These are phyloP conservation scores for Parnassius mnemosyne DNA, from an alignment of 2,888 invertebrate species.

Conservation along the genomic window DNA sequence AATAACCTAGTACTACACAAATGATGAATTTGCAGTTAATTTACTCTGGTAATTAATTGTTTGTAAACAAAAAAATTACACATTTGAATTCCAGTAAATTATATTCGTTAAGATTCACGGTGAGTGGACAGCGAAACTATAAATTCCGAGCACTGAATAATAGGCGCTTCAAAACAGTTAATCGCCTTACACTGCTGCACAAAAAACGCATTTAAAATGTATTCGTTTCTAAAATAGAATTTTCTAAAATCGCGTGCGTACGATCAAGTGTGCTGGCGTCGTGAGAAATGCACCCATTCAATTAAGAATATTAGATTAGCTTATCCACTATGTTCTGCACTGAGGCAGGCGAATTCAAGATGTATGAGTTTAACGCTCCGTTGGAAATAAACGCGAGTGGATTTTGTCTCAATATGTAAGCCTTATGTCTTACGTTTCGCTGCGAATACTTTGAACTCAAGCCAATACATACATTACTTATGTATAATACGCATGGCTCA, in stretches of 20 bases:
- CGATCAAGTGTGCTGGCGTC: constrained; percentile 38
- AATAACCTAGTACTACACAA: too few species aligned
- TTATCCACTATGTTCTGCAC: constrained; percentile 40
- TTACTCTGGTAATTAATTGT: too few species aligned
- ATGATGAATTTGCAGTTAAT: too few species aligned
- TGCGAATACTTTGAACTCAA: not conserved
- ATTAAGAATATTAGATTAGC: constrained; percentile 59
- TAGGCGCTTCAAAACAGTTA: not conserved
- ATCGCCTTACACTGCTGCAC: not conserved
- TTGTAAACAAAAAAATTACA: too few species aligned
- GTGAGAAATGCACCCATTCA: constrained; percentile 62
- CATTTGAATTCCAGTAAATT: too few species aligned
- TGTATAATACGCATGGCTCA: too few species aligned
- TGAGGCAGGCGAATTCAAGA: constrained; percentile 39
- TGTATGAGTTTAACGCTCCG: constrained; percentile 50
- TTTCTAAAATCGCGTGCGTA: constrained; percentile 30
- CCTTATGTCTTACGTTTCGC: constrained; percentile 6
- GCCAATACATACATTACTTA: too few species aligned
- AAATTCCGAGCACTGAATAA: constrained; percentile 1
- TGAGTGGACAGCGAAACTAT: constrained; percentile 6
- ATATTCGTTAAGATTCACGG: not conserved
- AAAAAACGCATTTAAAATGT: constrained; percentile 11
- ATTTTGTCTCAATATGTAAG: constrained; percentile 35
- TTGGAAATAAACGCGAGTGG: constrained; percentile 41
- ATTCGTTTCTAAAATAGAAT: constrained; percentile 17